These are phyloP conservation scores for Trematocara caparti DNA, from an alignment of 2,797 vertebrate genomes.

Conservation along the genomic window DNA sequence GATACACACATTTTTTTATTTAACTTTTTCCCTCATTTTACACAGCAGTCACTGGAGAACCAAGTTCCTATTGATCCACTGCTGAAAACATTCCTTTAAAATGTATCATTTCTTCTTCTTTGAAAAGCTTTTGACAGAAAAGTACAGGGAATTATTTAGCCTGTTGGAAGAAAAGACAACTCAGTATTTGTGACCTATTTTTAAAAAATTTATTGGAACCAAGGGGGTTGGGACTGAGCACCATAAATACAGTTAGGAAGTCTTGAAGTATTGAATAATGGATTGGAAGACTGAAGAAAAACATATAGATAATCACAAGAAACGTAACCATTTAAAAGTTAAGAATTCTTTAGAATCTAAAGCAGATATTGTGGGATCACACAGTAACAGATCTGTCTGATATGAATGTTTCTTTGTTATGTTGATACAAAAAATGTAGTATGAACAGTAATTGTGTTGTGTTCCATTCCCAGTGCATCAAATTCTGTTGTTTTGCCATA, in stretches of 20 bases:
- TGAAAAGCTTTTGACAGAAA: not conserved
- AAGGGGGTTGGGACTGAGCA: not conserved
- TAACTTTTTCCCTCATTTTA: not conserved
- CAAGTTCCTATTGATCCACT: not conserved
- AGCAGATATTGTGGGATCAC: not conserved
- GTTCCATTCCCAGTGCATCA: not conserved
- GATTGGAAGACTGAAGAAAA: not conserved
- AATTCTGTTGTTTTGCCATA: not conserved
- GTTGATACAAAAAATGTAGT: not conserved
- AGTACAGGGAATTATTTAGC: not conserved
- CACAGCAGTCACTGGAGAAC: not conserved
- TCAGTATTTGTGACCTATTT: not conserved
- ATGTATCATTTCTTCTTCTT: not conserved
- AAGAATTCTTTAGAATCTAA: not conserved
- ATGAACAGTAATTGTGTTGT: not conserved
- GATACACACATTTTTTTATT: not conserved
- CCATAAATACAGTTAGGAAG: not conserved
- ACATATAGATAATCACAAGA: not conserved
- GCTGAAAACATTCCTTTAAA: not conserved
- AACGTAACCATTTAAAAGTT: not conserved
- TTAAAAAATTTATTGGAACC: not conserved
- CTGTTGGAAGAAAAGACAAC: not conserved
- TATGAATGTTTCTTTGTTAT: not conserved
- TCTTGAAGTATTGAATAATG: not conserved
- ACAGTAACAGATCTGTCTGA: accelerated